phyloP scores from a whole-genome alignment of 2,888 invertebrate species.

The Flabesymbios commensalis region DNA sequence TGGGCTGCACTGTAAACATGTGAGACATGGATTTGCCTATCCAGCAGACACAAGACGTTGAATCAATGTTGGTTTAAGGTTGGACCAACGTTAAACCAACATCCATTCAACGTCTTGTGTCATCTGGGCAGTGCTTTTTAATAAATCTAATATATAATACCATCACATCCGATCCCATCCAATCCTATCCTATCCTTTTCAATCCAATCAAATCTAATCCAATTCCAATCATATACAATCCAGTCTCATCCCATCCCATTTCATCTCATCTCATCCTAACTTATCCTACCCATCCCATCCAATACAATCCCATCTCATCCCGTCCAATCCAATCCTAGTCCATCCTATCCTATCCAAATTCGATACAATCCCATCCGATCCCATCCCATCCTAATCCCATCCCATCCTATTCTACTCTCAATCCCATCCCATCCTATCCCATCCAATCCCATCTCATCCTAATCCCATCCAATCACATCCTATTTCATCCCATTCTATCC shows the following conservation, averaged over 20 bases:
- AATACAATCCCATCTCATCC: constrained; percentile 4
- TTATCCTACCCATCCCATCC: constrained; percentile 1
- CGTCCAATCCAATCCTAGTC: not conserved
- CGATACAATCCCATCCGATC: constrained; percentile 5
- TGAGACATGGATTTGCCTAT: too few relatives aligned
- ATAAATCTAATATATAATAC: constrained; percentile 3
- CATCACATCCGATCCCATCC: constrained; percentile 13
- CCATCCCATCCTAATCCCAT: constrained; percentile 10
- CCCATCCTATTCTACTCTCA: constrained; percentile 4
- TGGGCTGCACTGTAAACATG: too few relatives aligned
- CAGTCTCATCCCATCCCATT: not conserved
- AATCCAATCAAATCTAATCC: constrained; percentile 6
- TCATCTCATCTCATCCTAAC: not conserved
- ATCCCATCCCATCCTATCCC: not conserved
- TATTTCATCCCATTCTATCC: too few relatives aligned
- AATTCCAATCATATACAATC: not conserved
- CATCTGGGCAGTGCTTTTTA: too few relatives aligned
- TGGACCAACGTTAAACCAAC: too few relatives aligned
- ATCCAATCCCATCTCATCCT: too few relatives aligned
- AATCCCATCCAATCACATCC: too few relatives aligned
- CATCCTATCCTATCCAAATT: not conserved
- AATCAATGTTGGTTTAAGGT: too few relatives aligned
- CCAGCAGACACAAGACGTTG: too few relatives aligned
- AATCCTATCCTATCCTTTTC: constrained; percentile 11
- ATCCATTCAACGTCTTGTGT: too few relatives aligned